Base-by-base conservation (phyloP, 2,797 vertebrate genomes). In the Alcedo quadribrachys region DNA sequence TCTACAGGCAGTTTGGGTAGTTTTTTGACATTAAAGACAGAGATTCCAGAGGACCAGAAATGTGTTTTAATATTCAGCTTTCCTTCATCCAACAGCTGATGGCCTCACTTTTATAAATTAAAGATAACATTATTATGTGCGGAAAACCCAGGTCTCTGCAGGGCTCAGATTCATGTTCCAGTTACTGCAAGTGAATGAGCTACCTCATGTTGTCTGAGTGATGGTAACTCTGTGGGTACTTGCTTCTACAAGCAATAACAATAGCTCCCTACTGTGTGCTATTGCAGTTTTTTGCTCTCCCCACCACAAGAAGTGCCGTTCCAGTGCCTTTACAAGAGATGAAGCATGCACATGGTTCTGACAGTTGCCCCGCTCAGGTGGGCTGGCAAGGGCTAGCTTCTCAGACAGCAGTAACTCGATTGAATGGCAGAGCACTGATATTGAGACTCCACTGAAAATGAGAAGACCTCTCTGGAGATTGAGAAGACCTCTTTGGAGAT, bases 231-330 rank as follows among this genome's bases (percentile, higher is more conserved):
- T 5, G n/a, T 0, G 4, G 13, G 50, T 71, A 68, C 86, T 90
- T 86, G 90, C 92, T 88, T 71, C 84, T 94, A 82, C 81, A 89
- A 61, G 86, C 85, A 76, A 7, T 17, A 88, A 65, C 90, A 87
- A 80, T 24, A 60, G 81, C 57, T 94, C 88, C 86, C 68, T 82
- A 54, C 86, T 37, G 12, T 33, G 60, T 3, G 7, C 70, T 76
- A 15, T 76, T 87, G 81, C 75, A 63, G 63, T 28, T 74, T 53
- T 81, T 57, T 80, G 81, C 75, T 80, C 57, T 88, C 53, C 62
- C 45, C 79, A 43, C 70, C 50, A 82, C 42, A 13, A 61, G 48
- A 43, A 73, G 81, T 17, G 62, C 66, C 35, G 46, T 33, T 54
- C 81, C 2, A 7, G 62, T 35, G 69, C 65, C 33, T 70, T 28